These are phyloP conservation scores for Bombus superbus DNA, from an alignment of 1,140 invertebrate species.

Conservation along the genomic window DNA sequence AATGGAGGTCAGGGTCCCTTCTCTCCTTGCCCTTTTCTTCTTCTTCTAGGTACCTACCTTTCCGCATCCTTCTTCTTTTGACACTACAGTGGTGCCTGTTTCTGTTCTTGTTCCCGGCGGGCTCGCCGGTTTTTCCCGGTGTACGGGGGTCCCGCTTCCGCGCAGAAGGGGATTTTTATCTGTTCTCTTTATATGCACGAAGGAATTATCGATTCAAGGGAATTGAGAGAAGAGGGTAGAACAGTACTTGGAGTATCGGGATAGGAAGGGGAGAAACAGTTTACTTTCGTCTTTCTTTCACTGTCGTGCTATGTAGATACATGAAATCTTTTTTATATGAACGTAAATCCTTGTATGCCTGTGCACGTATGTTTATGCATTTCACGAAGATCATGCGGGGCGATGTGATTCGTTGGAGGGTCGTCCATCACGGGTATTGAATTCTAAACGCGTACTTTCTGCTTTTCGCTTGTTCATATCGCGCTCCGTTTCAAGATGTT, in stretches of 20 bases:
- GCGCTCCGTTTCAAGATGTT: not conserved
- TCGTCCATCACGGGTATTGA: not conserved
- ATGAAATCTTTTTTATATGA: constrained; percentile 12
- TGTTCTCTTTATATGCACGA: constrained; percentile 40
- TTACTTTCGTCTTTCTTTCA: constrained; percentile 44
- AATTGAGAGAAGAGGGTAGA: constrained; percentile 12
- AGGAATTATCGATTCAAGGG: constrained; percentile 50
- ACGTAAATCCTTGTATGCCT: not conserved
- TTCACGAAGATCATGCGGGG: constrained; percentile 22
- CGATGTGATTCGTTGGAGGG: constrained; percentile 19
- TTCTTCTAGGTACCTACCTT: constrained; percentile 54
- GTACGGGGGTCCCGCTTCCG: constrained; percentile 51
- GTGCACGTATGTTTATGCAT: constrained; percentile 3
- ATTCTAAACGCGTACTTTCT: not conserved
- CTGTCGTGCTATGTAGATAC: not conserved
- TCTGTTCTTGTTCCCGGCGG: constrained; percentile 5
- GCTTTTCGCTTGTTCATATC: not conserved
- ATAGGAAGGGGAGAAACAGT: constrained; percentile 29
- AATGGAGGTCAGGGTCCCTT: constrained; percentile 71
- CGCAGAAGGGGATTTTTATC: constrained; percentile 52
- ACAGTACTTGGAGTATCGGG: not conserved
- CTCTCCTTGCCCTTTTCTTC: constrained; percentile 54
- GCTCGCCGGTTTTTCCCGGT: constrained; percentile 54
- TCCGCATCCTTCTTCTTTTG: constrained; percentile 44
- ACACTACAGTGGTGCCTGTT: constrained; percentile 2